A percentile compares a stretch with the other conserved stretches of the same genome.
These are phyloP conservation scores for Agonopterix arenella DNA, from an alignment of 2,888 invertebrate genomes.

Conservation along the genomic window DNA sequence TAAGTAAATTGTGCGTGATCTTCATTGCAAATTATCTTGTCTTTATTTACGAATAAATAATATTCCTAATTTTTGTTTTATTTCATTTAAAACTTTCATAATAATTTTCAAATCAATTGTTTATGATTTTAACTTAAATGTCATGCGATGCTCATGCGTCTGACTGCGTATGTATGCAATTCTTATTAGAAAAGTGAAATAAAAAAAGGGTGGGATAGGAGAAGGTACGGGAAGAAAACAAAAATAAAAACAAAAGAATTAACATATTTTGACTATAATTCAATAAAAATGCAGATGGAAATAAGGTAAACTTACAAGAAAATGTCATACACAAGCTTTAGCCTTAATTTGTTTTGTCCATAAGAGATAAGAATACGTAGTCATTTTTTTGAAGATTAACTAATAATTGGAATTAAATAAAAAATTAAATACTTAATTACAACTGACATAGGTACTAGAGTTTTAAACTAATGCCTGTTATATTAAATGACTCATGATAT, in stretches of 20 bases:
- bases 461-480: slow-evolving; percentile 68
- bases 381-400: slow-evolving; percentile 60
- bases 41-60: no score
- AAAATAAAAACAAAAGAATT: slow-evolving; percentile 50
- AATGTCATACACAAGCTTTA: slow-evolving; percentile 73
- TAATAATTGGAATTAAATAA: slow-evolving; percentile 72
- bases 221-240: slow-evolving; percentile 28
- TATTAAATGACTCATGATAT: slow-evolving; percentile 75
- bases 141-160: no score
- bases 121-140: no score
- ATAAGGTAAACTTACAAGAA: slow-evolving; percentile 73
- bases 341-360: slow-evolving; percentile 67
- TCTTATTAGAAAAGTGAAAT: not conserved
- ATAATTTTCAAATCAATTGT: no score
- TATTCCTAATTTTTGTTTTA: no score
- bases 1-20: no score
- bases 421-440: slow-evolving; percentile 77
- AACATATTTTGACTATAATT: slow-evolving; percentile 77
- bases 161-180: no score
- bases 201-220: slow-evolving; percentile 11
- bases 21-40: no score
- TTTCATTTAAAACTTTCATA: no score
- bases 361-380: slow-evolving; percentile 59
- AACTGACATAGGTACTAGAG: slow-evolving; percentile 70
- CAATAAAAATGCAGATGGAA: slow-evolving; percentile 77